Conservation (phyloP, 2,113 vertebrate genomes). For the Anolis carolinensis region DNA sequence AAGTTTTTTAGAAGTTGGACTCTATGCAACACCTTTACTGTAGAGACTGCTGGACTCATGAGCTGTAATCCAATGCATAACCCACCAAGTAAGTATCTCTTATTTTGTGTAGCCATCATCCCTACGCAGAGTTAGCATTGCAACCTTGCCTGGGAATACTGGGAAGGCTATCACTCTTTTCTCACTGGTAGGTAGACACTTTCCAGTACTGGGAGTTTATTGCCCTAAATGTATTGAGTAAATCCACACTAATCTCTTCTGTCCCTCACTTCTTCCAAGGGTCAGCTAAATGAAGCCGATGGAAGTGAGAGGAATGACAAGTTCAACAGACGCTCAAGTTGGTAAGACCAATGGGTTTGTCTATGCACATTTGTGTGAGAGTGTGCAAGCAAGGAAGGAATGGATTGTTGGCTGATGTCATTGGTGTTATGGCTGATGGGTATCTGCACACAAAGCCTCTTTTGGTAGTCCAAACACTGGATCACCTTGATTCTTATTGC, state of each 20-base stretch:
- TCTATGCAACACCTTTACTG: neutral
- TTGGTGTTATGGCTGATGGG: neutral
- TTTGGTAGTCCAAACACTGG: neutral
- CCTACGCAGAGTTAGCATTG: slow-evolving; percentile 87
- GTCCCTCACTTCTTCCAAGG: slow-evolving; percentile 29
- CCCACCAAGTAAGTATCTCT: slow-evolving; percentile 53
- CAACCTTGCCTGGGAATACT: slow-evolving; percentile 80
- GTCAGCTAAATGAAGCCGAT: slow-evolving; percentile 32
- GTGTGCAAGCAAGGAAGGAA: neutral
- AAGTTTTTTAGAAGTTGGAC: neutral
- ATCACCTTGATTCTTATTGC: neutral
- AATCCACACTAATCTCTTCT: neutral
- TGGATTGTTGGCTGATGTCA: neutral
- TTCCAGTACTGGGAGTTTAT: neutral
- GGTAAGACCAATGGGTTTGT: slow-evolving; percentile 65
- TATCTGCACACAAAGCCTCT: neutral
- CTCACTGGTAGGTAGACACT: slow-evolving; percentile 67
- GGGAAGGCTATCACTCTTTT: slow-evolving; percentile 66
- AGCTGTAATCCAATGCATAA: neutral
- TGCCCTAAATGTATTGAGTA: neutral
- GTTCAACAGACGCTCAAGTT: slow-evolving; percentile 74
- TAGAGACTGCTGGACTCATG: neutral
- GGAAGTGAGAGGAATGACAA: slow-evolving; percentile 69
- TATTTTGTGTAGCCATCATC: slow-evolving; percentile 72
- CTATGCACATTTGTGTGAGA: neutral